Evolutionary conservation across 2,113 vertebrate species (phyloP).

Genomic region (Rhabdomys dilectus): DNA sequence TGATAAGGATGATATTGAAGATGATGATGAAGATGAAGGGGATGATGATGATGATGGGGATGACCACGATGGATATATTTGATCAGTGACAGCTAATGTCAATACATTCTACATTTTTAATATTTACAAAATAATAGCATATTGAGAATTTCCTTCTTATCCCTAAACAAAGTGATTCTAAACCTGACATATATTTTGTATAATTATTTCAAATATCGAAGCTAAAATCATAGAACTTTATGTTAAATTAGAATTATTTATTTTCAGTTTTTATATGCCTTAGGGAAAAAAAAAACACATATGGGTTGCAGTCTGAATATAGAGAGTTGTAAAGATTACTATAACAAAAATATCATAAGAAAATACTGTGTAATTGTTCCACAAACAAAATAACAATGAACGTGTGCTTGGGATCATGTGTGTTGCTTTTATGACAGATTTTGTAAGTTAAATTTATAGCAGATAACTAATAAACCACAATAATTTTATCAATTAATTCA

Average conservation of each 20-base stretch:
- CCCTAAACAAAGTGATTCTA: slow-evolving; percentile 90
- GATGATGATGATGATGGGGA: slow-evolving; percentile 93
- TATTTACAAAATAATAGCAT: slow-evolving; percentile 86
- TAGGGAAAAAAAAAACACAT: slow-evolving; percentile 83
- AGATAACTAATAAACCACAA: slow-evolving; percentile 14
- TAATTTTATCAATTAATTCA: slow-evolving; percentile 61
- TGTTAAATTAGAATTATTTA: slow-evolving; percentile 86
- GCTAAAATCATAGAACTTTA: slow-evolving; percentile 85
- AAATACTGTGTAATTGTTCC: slow-evolving; percentile 60
- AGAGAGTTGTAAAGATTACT: slow-evolving; percentile 73
- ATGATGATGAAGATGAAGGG: slow-evolving; percentile 93
- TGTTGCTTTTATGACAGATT: slow-evolving; percentile 71
- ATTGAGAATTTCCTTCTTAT: slow-evolving; percentile 87
- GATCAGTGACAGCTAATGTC: slow-evolving; percentile 85
- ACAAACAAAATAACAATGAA: slow-evolving; percentile 27
- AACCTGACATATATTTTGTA: slow-evolving; percentile 94
- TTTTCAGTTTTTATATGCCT: slow-evolving; percentile 86
- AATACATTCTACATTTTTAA: slow-evolving; percentile 90
- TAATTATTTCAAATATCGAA: slow-evolving; percentile 89
- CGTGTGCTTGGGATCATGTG: slow-evolving; percentile 48
- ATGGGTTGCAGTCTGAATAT: slow-evolving; percentile 79
- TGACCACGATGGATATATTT: slow-evolving; percentile 94
- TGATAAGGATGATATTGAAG: slow-evolving; percentile 92
- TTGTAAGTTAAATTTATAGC: slow-evolving; percentile 58
- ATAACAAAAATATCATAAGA: slow-evolving; percentile 63